Evolutionary conservation across 2,113 vertebrate species (phyloP), one percentile per base, ranked within the genome.

Genomic region (Rhea pennata): DNA sequence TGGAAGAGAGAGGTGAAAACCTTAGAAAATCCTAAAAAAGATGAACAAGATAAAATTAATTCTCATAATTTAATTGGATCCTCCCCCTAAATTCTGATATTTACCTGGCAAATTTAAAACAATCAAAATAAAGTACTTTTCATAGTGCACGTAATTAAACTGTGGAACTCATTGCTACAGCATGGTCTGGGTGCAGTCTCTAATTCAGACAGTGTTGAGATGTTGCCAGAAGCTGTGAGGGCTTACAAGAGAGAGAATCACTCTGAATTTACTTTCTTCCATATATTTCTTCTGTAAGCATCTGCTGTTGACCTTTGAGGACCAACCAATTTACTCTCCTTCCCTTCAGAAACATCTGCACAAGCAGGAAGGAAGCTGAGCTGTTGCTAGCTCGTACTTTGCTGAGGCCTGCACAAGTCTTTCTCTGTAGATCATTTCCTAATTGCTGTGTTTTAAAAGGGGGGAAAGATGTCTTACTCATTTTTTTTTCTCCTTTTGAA

Each of bases 401-500:
- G 44, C 84, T 87, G 70, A 91, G 71, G 26, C 87, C 64, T 85
- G 59, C 46, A 76, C 31, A 24, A 54, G 26, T 26, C 65, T 79
- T 44, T 51, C 72, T 58, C 66, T 72, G 44, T 56, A 88, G 59
- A 21, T 53, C 59, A 33, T 15, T 22, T 44, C 39, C n/a, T 61
- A 82, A 92, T 39, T 40, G 23, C 10, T 90, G 75, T 89, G 21
- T 72, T 95, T 66, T 76, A 71, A 91, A 89, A 91, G 46, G 24
- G 24, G 19, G 61, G 36, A 58, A 83, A 77, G 26, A 77, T 79
- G 3, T 39, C 81, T 88, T 71, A 4, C 5, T 71, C 46, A 79
- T 12, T 83, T 92, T 33, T 33, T 86, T 51, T 84, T 95, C 76
- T 93, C n/a, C 22, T 44, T 84, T 87, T 67, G 50, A 88, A 98